A percentile compares a stretch with the other conserved stretches of the same genome.
Evolutionary conservation across 2,888 invertebrate species (phyloP).

Genomic region (Phragmatobia fuliginosa): DNA sequence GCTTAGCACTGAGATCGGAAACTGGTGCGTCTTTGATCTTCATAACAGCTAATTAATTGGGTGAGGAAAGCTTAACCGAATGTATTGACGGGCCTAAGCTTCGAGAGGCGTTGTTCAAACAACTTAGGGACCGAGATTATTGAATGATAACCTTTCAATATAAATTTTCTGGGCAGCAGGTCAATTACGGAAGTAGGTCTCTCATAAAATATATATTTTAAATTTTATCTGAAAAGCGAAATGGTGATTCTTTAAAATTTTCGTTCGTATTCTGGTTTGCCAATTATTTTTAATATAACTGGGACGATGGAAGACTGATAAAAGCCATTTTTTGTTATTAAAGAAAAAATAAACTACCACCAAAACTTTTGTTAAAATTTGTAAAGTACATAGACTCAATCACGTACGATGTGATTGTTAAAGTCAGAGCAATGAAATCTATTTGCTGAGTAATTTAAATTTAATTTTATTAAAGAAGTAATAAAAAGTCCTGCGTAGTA

Average conservation of each 20-base stretch:
- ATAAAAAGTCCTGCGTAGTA: too few relatives aligned
- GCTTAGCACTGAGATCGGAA: constrained; percentile 72
- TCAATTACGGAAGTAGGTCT: constrained; percentile 36
- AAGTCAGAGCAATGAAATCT: neutral
- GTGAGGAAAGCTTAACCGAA: constrained; percentile 73
- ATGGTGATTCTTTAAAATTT: constrained; percentile 40
- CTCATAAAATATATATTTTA: constrained; percentile 41
- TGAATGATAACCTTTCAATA: constrained; percentile 56
- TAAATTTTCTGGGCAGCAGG: constrained; percentile 37
- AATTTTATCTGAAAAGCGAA: constrained; percentile 39
- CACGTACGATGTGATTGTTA: constrained; percentile 13
- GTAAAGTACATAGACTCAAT: constrained; percentile 11
- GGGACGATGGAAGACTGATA: constrained; percentile 33
- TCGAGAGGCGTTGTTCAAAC: constrained; percentile 52
- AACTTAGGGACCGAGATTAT: constrained; percentile 62
- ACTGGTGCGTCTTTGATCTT: constrained; percentile 79
- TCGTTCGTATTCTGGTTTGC: constrained; percentile 42
- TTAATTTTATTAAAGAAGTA: neutral
- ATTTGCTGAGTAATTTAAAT: neutral
- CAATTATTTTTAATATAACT: constrained; percentile 48
- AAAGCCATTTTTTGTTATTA: constrained; percentile 29
- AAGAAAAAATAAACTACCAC: constrained; percentile 23
- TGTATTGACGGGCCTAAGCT: constrained; percentile 69
- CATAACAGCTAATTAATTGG: constrained; percentile 81
- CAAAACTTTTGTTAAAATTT: constrained; percentile 19